These are phyloP conservation scores for Muscidifurax raptorellus DNA, from an alignment of 1,140 invertebrate species.

Conservation along the genomic window DNA sequence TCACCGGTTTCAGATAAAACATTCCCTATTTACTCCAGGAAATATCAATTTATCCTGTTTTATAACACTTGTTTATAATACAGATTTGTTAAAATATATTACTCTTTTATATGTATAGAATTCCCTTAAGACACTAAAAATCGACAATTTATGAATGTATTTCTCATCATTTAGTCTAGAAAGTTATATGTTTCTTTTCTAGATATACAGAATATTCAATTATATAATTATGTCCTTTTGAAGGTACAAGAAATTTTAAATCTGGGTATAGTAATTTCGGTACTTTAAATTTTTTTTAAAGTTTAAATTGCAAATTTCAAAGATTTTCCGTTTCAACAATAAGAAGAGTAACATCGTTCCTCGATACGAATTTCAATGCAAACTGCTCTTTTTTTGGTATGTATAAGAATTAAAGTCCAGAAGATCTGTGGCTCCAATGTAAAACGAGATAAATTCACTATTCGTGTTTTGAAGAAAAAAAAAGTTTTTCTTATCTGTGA, in stretches of 20 bases:
- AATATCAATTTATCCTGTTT: constrained; percentile 46
- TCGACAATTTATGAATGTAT: constrained; percentile 50
- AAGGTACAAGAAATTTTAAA: constrained; percentile 38
- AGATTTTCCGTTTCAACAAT: neutral
- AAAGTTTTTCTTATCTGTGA: too few species aligned
- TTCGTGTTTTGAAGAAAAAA: too few species aligned
- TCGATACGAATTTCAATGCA: too few species aligned
- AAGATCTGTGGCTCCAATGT: too few species aligned
- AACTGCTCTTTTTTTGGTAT: neutral
- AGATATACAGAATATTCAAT: constrained; percentile 45
- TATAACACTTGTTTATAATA: constrained; percentile 51
- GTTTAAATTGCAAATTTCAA: neutral
- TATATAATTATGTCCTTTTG: constrained; percentile 42
- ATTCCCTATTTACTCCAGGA: constrained; percentile 38
- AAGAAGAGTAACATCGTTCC: neutral
- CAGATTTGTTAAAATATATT: constrained; percentile 54
- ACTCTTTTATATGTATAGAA: constrained; percentile 53
- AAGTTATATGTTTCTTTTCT: constrained; percentile 37
- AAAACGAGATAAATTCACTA: too few species aligned
- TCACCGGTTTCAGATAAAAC: constrained; percentile 48
- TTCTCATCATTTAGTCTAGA: constrained; percentile 42
- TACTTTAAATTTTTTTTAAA: constrained; percentile 2
- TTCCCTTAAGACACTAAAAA: constrained; percentile 54
- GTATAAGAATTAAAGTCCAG: neutral
- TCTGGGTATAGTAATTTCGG: constrained; percentile 46